Conservation (phyloP, 2,888 invertebrate genomes). For the Andricus quercusramuli region DNA sequence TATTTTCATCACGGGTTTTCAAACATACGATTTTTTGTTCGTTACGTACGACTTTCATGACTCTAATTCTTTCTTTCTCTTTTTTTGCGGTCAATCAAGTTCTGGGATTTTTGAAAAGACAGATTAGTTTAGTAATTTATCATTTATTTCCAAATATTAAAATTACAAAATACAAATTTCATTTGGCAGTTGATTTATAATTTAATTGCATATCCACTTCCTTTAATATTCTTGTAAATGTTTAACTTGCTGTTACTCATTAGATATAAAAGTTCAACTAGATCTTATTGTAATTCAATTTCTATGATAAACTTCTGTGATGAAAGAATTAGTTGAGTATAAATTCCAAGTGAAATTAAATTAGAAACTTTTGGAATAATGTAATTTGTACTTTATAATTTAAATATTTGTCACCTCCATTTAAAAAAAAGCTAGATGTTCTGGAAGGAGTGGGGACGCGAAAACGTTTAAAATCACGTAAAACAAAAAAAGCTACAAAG, state of each 20-base stretch:
- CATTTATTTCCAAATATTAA: background rate
- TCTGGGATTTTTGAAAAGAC: constrained; percentile 14
- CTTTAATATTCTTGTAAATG: too few relatives aligned
- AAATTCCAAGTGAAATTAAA: background rate
- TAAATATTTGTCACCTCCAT: background rate
- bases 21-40: constrained; percentile 32
- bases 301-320: too few relatives aligned
- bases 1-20: constrained; percentile 19
- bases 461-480: background rate
- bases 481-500: constrained; percentile 38
- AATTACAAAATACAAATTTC: background rate
- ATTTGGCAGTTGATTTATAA: too few relatives aligned
- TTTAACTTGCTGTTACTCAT: too few relatives aligned
- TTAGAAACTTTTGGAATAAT: background rate
- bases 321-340: too few relatives aligned
- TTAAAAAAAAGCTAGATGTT: background rate
- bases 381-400: background rate
- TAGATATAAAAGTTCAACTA: too few relatives aligned
- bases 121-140: background rate
- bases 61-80: constrained; percentile 51
- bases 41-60: constrained; percentile 51
- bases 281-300: too few relatives aligned
- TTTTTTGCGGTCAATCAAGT: constrained; percentile 36
- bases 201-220: too few relatives aligned
- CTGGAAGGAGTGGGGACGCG: background rate